Percentiles rank a stretch among this genome's conserved stretches.
These are phyloP conservation scores for Rhagonycha fulva DNA, from an alignment of 2,888 invertebrate genomes.

Conservation along the genomic window DNA sequence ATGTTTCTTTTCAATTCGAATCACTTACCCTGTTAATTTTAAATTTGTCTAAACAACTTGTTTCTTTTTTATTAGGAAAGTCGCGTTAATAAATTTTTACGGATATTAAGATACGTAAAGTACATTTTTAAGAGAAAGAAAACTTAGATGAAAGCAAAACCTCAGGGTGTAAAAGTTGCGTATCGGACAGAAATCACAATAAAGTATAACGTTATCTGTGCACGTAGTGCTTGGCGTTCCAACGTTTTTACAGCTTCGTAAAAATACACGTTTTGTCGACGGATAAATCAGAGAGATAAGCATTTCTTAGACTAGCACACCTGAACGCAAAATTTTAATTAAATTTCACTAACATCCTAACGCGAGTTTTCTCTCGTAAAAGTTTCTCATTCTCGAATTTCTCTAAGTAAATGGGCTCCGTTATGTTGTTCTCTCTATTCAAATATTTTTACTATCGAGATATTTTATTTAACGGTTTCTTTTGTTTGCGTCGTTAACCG, in stretches of 20 bases:
- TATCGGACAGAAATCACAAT: conserved; percentile 40
- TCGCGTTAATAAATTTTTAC: background rate
- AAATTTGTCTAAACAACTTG: background rate
- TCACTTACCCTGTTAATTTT: background rate
- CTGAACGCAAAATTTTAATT: conserved; percentile 11
- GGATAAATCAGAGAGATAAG: conserved; percentile 49
- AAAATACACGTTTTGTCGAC: conserved; percentile 44
- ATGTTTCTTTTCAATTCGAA: background rate
- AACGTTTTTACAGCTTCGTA: conserved; percentile 44
- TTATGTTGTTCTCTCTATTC: background rate
- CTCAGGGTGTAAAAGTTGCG: conserved; percentile 27
- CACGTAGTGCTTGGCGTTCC: conserved; percentile 37
- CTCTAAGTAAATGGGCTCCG: background rate
- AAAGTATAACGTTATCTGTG: conserved; percentile 44
- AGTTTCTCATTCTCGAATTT: background rate
- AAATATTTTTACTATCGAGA: background rate
- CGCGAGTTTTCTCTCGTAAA: background rate
- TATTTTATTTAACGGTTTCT: background rate
- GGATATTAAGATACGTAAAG: background rate
- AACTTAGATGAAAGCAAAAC: conserved; percentile 9
- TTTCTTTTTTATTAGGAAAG: background rate
- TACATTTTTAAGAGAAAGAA: conserved; percentile 5
- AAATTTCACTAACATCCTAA: conserved; percentile 1
- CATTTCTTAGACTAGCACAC: conserved; percentile 25
- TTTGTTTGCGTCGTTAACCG: background rate